Evolutionary conservation across 2,797 vertebrate genomes (phyloP).

Genomic region (Labroides dimidiatus): DNA sequence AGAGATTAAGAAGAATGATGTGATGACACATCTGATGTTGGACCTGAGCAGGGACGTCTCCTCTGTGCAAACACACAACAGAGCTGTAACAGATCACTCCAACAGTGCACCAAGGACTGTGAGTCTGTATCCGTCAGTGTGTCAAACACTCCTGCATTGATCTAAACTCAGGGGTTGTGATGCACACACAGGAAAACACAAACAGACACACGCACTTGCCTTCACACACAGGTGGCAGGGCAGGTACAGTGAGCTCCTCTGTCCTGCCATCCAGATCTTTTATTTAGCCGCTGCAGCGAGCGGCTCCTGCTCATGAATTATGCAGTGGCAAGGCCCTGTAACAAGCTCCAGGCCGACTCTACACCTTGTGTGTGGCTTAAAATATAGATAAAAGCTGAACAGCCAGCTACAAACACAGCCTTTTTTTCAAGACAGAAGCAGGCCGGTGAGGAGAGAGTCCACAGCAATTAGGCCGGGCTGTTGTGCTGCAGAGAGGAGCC

Average conservation of each 20-base stretch:
- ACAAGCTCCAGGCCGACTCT: conserved; percentile 93
- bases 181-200: conserved; percentile 45
- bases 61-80: conserved; percentile 38
- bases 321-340: conserved; percentile 89
- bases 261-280: conserved; percentile 83
- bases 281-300: conserved; percentile 85
- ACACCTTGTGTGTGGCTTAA: conserved; percentile 97
- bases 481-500: conserved; percentile 66
- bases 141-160: conserved; percentile 64
- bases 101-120: conserved; percentile 37
- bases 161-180: conserved; percentile 58
- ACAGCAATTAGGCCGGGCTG: conserved; percentile 82
- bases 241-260: conserved; percentile 60
- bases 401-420: conserved; percentile 89
- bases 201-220: conserved; percentile 35
- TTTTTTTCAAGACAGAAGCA: conserved; percentile 79
- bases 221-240: conserved; percentile 71
- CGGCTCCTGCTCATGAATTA: conserved; percentile 91
- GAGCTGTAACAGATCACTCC: conserved; percentile 53
- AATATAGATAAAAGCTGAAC: conserved; percentile 99
- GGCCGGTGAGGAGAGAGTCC: conserved; percentile 78
- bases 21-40: conserved; percentile 11
- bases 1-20: not conserved
- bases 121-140: conserved; percentile 19
- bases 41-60: not conserved